Evolutionary conservation across 2,113 vertebrate genomes (phyloP).

Genomic region (Hipposideros armiger): DNA sequence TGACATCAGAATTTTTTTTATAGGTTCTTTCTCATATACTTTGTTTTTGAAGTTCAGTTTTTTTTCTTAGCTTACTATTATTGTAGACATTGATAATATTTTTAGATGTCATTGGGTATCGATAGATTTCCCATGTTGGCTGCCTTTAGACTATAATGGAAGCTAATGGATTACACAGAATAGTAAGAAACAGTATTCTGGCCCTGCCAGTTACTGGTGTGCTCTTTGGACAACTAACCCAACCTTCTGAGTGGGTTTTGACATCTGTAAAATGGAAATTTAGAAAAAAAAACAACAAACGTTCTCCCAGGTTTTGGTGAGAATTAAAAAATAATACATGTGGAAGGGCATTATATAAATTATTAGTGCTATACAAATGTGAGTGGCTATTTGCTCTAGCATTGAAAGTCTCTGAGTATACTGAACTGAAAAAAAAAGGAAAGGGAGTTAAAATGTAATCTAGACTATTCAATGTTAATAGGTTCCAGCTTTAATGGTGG

Average conservation of each 20-base stretch:
- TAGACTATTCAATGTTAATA: neutral
- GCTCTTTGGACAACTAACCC: neutral
- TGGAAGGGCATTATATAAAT: neutral
- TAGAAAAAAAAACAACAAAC: neutral
- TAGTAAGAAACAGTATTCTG: neutral
- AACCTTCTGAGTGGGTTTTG: neutral
- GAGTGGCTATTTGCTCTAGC: neutral
- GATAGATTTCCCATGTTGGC: neutral
- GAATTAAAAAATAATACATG: neutral
- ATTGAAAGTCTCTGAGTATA: neutral
- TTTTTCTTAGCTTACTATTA: neutral
- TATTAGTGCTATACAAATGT: neutral
- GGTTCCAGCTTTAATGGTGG: neutral
- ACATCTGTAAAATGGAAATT: constrained; percentile 21
- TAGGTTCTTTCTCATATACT: neutral
- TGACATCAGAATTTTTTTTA: constrained; percentile 28
- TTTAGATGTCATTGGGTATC: neutral
- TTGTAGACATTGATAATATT: neutral
- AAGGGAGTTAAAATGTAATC: neutral
- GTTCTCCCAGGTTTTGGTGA: neutral
- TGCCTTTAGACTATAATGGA: neutral
- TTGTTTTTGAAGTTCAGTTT: neutral
- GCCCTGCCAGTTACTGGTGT: neutral
- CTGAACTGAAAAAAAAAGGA: neutral
- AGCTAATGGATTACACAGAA: neutral